Base-by-base conservation (phyloP, 53 echinoderm and acorn worm species). In the Actinopyga echinites region DNA sequence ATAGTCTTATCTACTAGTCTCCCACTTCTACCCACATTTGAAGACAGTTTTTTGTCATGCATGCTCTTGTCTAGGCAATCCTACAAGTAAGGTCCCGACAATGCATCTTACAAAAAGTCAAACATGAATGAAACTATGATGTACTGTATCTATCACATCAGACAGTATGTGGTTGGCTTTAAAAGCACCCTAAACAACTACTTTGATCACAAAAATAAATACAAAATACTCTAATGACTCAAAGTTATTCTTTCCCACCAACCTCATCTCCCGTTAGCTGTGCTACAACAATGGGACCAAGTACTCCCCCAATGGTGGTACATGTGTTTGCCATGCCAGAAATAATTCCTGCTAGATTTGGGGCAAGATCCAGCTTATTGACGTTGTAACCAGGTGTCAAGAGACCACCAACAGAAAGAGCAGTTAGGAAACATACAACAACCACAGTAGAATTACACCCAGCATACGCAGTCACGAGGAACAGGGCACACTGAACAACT, bases 361-460 rank as follows among this genome's bases (percentile, higher is more conserved):
- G 81, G 1, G 81, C 81, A 60, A 80, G 38, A 61, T 80, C 81
- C 62, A 80, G 43, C 11, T 37, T 80, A 24, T 80, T 80, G 33
- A 62, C 81, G 10, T 80, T 6, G 23, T 24, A 80, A 4, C 60
- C 81, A 22, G 62, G 24, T 37, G 4, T 12, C n/a, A 26, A 80
- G 3, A 80, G 58, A 31, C 81, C 81, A 19, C 81, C 81, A 19
- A 80, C 37, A 10, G 60, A 17, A 0, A 61, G 12, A 19, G 63
- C 60, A 9, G 63, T 44, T 21, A 62, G 10, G 43, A 80, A 61
- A 43, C 60, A 80, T 9, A 37, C 22, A n/a, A 62, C 62, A 36
- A 37, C 63, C 20, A 80, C 23, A 1, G 24, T 56, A 6, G 81
- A 32, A 44, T 80, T 59, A 36, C 81, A 80, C 28, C 36, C 36